Evolutionary conservation across 2,113 vertebrate genomes (phyloP), one percentile per base, ranked within the genome.

Genomic region (Pterocles orientalis): DNA sequence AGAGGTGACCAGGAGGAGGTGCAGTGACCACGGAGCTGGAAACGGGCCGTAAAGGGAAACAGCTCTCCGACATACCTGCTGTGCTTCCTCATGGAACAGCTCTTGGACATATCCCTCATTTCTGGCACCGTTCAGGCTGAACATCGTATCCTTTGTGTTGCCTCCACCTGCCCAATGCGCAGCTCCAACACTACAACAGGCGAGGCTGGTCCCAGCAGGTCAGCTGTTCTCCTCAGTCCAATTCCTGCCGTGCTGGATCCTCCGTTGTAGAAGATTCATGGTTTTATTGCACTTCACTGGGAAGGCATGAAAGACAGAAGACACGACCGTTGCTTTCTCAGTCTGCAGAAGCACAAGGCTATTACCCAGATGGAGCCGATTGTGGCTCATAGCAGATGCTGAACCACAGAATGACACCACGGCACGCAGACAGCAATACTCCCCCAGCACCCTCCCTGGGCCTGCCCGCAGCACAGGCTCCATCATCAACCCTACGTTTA

Each of bases 21-120:
- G 25, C 18, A 24, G 48, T 91, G 43, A 70, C 19, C 31, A 53
- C 1, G 0, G 45, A 69, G 45, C n/a, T 6, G 12, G 45, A 71
- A 82, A 31, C 14, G 51, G 28, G 45, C 57, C 43, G 14, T 11
- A 39, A 60, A 50, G 69, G 61, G n/a, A 80, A 26, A n/a, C 3
- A 9, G 11, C 16, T 50, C 21, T 45, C 43, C 16, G 4, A 51
- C 97, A 48, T 97, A 99, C 99, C 99, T 99, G 99, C 98, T 99
- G 98, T 73, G 98, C 99, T 82, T 99, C 99, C 93, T 99, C 99
- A 1, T 99, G 99, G 97, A 99, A 99, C 87, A 99, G 98, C 66
- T 99, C 99, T 28, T 98, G 98, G 56, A 99, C 97, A 1, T 95
- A 97, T 9, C 96, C 85, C 65, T 76, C 84, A 29, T 31, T 94